Base-by-base conservation (phyloP, 30 jellyfish, hydroid and myxozoan species). In the Hydractinia symbiolongicarpus region DNA sequence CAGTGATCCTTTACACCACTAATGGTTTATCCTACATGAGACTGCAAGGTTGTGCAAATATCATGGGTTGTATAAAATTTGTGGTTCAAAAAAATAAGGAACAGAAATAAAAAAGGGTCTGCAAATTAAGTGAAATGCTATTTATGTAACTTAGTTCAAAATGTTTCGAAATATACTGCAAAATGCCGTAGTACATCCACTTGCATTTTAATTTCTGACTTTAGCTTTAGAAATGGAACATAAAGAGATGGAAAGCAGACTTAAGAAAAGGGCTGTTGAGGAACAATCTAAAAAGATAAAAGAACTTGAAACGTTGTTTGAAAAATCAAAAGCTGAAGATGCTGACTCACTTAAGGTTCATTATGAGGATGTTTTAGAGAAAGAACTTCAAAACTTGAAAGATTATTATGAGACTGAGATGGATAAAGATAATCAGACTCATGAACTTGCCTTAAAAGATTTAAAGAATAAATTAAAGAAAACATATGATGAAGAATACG, bases 361-460 rank as follows among this genome's bases (percentile, higher is more conserved):
- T 30, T 30, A 30, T 30, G 44, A 30, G 44, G 44, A 30, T 30
- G 44, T 30, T 30, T 30, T 30, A 9, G 90, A 83, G 53, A 83
- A 76, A 9, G 94, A 88, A 72, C 72, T 83, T 9, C 94, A 88
- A 4, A 52, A 76, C 17, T 53, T 79, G 76, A 88, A 84, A 30
- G 77, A 79, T 44, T 67, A 81, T 4, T 58, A 86, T 44, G 88
- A 84, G 53, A 70, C 79, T 8, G 94, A 88, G 72, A 71, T 50
- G 55, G 90, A 81, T 5, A 16, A 52, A 6, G 73, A 72, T 17
- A 66, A 7, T 13, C 10, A 1, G 4, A 8, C 14, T 66, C 44
- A 17, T 17, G 76, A 66, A 66, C 9, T 17, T 66, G 53, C 21
- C 21, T 53, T 17, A 17, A 66, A 66, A 66, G 44, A 66, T 17